Evolutionary conservation across 2,888 invertebrate species (phyloP).

Genomic region (Phrixothrix hirtus): DNA sequence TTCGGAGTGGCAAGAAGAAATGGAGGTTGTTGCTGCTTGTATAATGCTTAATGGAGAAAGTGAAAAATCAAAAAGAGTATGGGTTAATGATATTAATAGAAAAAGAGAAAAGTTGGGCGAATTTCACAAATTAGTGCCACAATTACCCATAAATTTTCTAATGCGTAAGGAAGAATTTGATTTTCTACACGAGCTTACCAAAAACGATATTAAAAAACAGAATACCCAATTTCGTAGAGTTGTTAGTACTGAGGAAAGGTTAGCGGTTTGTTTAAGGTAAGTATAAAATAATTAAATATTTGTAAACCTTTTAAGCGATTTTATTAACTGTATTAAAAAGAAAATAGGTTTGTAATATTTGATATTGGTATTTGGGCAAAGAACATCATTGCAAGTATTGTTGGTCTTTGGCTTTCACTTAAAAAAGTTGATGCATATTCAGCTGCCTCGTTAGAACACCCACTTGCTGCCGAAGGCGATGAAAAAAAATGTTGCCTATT

Average conservation of each 20-base stretch:
- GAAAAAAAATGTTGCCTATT: background rate
- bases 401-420: background rate
- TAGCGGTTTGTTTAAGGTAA: no score
- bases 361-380: background rate
- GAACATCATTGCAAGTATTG: background rate
- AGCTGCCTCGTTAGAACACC: background rate
- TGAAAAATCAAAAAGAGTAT: conserved; percentile 1
- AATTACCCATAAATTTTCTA: conserved; percentile 26
- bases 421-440: background rate
- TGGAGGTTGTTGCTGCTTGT: conserved; percentile 4
- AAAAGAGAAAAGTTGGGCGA: no score
- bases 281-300: no score
- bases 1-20: no score
- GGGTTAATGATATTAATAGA: no score
- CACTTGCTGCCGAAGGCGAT: background rate
- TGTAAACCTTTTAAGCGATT: background rate
- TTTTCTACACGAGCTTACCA: conserved; percentile 24
- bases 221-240: conserved; percentile 25
- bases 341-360: background rate
- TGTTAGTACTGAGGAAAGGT: no score
- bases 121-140: no score
- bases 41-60: background rate
- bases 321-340: no score
- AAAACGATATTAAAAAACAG: conserved; percentile 25
- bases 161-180: conserved; percentile 23